Evolutionary conservation across 2,888 invertebrate species (phyloP).

Genomic region (Cinara cedri): DNA sequence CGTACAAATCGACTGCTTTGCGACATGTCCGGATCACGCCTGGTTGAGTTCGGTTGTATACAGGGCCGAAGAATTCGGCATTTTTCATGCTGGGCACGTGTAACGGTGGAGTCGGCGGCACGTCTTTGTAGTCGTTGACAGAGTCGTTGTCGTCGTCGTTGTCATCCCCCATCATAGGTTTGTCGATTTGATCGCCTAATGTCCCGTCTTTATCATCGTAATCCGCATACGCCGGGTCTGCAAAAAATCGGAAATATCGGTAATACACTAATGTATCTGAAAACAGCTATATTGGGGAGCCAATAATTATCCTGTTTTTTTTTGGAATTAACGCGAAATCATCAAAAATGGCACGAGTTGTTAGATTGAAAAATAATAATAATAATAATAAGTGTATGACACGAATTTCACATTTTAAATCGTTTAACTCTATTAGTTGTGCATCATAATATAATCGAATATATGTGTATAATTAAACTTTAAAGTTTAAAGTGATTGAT

Average conservation of each 20-base stretch:
- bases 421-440: no score
- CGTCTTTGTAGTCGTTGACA: conserved; percentile 38
- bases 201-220: conserved; percentile 11
- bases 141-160: background rate
- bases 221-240: conserved; percentile 40
- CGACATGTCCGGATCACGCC: conserved; percentile 70
- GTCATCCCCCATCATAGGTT: background rate
- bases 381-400: no score
- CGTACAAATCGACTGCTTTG: conserved; percentile 84
- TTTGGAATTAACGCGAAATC: no score
- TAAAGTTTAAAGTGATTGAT: no score
- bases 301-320: no score
- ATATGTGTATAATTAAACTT: no score
- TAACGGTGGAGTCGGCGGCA: conserved; percentile 45
- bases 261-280: no score
- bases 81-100: conserved; percentile 57
- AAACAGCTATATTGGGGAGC: no score
- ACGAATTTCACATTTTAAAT: no score
- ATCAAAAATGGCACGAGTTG: no score
- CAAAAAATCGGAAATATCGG: background rate
- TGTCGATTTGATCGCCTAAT: conserved; percentile 12
- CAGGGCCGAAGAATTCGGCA: conserved; percentile 22
- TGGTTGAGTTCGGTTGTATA: conserved; percentile 35
- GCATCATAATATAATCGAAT: no score
- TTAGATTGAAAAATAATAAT: no score